Evolutionary conservation across 2,113 vertebrate species (phyloP), one percentile per base, ranked within the genome.

Genomic region (Lepus timidus): DNA sequence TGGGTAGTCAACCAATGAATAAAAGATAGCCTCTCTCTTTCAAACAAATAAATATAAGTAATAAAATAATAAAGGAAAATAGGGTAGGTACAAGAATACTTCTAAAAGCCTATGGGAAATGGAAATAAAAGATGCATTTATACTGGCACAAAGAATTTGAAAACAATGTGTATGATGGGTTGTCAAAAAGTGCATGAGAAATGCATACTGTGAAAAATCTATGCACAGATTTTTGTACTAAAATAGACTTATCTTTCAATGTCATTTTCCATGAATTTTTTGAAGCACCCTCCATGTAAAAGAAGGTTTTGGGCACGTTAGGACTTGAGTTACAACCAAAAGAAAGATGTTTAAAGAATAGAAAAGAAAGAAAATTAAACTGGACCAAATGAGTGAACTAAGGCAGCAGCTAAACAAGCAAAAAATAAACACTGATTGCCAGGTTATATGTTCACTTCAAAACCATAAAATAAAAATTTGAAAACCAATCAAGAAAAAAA

Each of bases 361-460:
- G 64, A 16, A 70, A 78, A 90, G 64, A 22, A 71, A 67, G 51
- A 83, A 68, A 68, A 65, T 22, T 19, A 88, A 29, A 78, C 51
- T 49, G 29, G 6, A 44, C 33, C 13, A 33, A 58, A 1, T 75
- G 52, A 93, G 9, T 52, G 55, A 36, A 44, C 44, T 44, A 44
- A 44, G 81, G 20, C 12, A 58, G 55, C 55, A 62, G 29, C 52
- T 2, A 90, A 92, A 49, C 0, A 61, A 11, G 9, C 10, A 79
- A 91, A 73, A 85, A 80, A 20, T 36, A 44, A 94, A 83, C 64
- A n/a, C 29, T 62, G 52, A 29, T 31, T 85, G 86, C 82, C 16
- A 83, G 39, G 16, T 25, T 75, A 23, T 29, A 85, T 4, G 4
- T 7, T 83, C 8, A 49, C 74, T 88, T 83, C 29, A 91, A 94